A percentile compares a stretch with the other conserved stretches of the same genome.
Conservation (phyloP, 2,888 invertebrate species). For the Ptilodon capucinus region DNA sequence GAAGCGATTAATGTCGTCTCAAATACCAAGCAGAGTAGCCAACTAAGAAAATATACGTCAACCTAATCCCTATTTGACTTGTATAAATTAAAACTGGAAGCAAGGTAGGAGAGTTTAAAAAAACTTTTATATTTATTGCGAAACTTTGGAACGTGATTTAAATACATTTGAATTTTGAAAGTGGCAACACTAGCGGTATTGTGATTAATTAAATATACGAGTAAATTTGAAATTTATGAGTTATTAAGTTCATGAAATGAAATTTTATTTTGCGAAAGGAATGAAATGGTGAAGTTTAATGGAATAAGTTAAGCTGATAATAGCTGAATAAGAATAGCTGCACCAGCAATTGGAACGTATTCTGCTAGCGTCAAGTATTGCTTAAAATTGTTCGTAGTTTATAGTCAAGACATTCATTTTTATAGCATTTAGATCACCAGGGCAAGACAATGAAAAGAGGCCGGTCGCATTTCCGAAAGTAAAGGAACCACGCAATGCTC, state of each 20-base stretch:
- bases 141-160: slow-evolving; percentile 41
- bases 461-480: slow-evolving; percentile 35
- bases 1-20: slow-evolving; percentile 18
- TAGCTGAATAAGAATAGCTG: too few species aligned
- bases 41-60: slow-evolving; percentile 16
- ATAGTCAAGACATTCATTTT: neutral
- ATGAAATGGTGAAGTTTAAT: too few species aligned
- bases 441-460: slow-evolving; percentile 38
- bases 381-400: too few species aligned
- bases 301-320: too few species aligned
- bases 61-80: slow-evolving; percentile 22
- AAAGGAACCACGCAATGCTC: slow-evolving; percentile 39
- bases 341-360: too few species aligned
- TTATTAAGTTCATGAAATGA: too few species aligned
- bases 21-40: slow-evolving; percentile 14
- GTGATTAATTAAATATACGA: neutral
- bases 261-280: too few species aligned
- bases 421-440: slow-evolving; percentile 4
- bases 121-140: slow-evolving; percentile 40
- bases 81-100: slow-evolving; percentile 30
- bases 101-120: slow-evolving; percentile 22
- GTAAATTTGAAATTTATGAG: neutral
- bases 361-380: too few species aligned
- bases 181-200: slow-evolving; percentile 6
- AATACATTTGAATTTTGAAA: slow-evolving; percentile 45